A percentile compares a stretch with the other conserved stretches of the same genome.
These are phyloP conservation scores for Ceuthmochares aereus DNA, from an alignment of 2,113 vertebrate genomes.

Conservation along the genomic window DNA sequence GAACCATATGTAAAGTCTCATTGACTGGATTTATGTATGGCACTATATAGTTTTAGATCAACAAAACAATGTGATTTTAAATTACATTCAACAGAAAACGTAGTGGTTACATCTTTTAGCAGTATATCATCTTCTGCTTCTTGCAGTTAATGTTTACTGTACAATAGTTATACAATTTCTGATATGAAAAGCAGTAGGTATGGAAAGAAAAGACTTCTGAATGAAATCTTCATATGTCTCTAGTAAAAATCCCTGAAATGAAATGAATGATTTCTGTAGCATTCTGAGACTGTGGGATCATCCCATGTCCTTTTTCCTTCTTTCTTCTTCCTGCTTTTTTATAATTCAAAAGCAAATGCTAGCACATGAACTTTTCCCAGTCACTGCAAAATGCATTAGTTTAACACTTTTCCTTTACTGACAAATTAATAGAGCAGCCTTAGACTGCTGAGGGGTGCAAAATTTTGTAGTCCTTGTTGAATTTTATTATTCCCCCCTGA, in stretches of 20 bases:
- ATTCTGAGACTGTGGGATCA: neutral
- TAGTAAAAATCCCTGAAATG: neutral
- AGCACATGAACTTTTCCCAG: neutral
- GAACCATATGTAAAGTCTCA: neutral
- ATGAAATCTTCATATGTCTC: neutral
- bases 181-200: neutral
- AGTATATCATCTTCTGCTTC: neutral
- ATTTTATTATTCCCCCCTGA: neutral
- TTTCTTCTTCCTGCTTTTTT: neutral
- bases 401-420: neutral
- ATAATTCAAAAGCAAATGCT: neutral
- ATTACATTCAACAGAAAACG: neutral
- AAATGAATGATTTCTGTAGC: neutral
- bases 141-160: neutral
- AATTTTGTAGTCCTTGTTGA: neutral
- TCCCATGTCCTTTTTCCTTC: neutral
- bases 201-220: neutral
- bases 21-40: neutral
- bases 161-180: neutral
- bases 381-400: neutral
- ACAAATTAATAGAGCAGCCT: neutral
- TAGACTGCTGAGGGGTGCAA: neutral
- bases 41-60: neutral
- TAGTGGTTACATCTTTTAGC: neutral
- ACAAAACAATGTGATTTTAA: neutral